Percentiles rank a stretch among this genome's conserved stretches.
Conservation (phyloP, 35 echinoderm and acorn worm genomes). For the Heliocidaris tuberculata region DNA sequence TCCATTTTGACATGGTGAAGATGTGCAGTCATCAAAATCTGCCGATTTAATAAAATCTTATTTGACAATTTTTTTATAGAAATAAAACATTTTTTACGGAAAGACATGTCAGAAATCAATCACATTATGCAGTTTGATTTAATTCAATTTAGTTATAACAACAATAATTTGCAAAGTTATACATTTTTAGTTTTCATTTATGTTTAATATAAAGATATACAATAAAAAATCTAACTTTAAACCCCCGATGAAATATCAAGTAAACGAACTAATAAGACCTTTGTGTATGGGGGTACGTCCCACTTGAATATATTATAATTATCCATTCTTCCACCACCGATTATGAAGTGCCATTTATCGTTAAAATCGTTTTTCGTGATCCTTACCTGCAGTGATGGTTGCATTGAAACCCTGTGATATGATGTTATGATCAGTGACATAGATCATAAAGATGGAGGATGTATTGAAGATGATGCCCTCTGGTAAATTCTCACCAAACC, state of each 20-base stretch:
- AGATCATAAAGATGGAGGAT: slow-evolving; percentile 26
- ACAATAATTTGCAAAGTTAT: too few relatives aligned
- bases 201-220: too few relatives aligned
- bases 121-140: too few relatives aligned
- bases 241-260: too few relatives aligned
- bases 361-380: not conserved
- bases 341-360: not conserved
- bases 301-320: too few relatives aligned
- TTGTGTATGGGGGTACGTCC: too few relatives aligned
- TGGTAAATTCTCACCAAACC: not conserved
- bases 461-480: not conserved
- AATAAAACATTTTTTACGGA: not conserved
- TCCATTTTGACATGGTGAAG: not conserved
- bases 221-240: too few relatives aligned
- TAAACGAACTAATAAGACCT: too few relatives aligned
- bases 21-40: slow-evolving; percentile 6
- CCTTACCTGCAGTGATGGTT: slow-evolving; percentile 11
- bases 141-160: too few relatives aligned
- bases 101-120: too few relatives aligned
- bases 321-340: too few relatives aligned
- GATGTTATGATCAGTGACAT: slow-evolving; percentile 37
- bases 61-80: not conserved
- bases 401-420: slow-evolving; percentile 39
- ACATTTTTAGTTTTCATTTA: too few relatives aligned
- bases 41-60: not conserved